These are phyloP conservation scores for Pheosia tremula DNA, from an alignment of 2,888 invertebrate species.

Conservation along the genomic window DNA sequence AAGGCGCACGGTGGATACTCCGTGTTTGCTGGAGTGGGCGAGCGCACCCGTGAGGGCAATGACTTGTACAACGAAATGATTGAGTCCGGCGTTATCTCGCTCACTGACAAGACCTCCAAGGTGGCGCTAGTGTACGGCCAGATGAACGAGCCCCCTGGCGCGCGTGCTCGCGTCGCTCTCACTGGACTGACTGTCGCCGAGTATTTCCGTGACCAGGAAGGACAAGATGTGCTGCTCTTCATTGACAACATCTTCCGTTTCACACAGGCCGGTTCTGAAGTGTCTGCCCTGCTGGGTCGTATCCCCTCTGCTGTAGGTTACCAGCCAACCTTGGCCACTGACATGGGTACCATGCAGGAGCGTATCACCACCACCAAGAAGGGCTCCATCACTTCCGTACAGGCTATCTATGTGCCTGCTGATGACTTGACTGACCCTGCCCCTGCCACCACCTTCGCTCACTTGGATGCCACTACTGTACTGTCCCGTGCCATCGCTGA, in stretches of 20 bases:
- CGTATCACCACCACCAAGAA: slow-evolving; percentile 97
- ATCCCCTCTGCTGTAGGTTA: slow-evolving; percentile 98
- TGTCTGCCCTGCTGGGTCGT: slow-evolving; percentile 96
- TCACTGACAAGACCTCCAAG: slow-evolving; percentile 95
- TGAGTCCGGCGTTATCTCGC: slow-evolving; percentile 95
- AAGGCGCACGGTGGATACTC: slow-evolving; percentile 98
- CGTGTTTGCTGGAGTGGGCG: slow-evolving; percentile 97
- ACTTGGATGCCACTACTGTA: slow-evolving; percentile 98
- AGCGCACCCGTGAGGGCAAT: slow-evolving; percentile 97
- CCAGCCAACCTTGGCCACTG: slow-evolving; percentile 97
- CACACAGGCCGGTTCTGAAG: slow-evolving; percentile 95
- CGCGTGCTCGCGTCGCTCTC: slow-evolving; percentile 95
- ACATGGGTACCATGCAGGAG: slow-evolving; percentile 99
- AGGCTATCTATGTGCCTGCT: slow-evolving; percentile 97
- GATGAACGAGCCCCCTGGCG: slow-evolving; percentile 98
- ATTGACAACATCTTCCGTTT: slow-evolving; percentile 98
- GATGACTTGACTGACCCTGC: slow-evolving; percentile 98
- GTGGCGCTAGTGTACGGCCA: slow-evolving; percentile 97
- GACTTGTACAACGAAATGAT: slow-evolving; percentile 98
- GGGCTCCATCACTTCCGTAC: slow-evolving; percentile 97
- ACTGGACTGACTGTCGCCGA: slow-evolving; percentile 97
- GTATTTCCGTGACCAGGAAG: slow-evolving; percentile 97
- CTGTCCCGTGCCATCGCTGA: slow-evolving; percentile 96
- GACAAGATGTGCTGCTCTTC: slow-evolving; percentile 96
- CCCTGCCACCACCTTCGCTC: slow-evolving; percentile 97